Percentiles rank a stretch among this genome's conserved stretches.
phyloP scores from a whole-genome alignment of 2,797 vertebrate genomes.

The Pangasius mekongensis region DNA sequence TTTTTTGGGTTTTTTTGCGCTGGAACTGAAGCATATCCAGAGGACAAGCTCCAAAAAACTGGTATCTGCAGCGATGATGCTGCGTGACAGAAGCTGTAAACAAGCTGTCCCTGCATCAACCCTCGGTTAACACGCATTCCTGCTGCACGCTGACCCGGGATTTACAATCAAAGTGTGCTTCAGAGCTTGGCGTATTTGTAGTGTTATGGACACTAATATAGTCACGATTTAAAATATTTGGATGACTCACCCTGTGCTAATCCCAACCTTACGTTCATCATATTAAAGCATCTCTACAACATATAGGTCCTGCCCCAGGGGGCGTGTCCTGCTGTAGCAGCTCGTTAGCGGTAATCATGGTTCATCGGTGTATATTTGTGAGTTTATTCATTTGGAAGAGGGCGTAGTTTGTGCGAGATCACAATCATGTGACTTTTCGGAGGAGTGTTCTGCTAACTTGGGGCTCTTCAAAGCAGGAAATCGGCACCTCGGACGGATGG shows the following conservation, averaged over 20 bases:
- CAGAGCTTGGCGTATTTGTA: background rate
- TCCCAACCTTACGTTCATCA: background rate
- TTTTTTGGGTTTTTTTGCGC: background rate
- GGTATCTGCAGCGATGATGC: slow-evolving; percentile 10
- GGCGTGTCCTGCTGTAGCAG: background rate
- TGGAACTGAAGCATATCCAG: slow-evolving; percentile 22
- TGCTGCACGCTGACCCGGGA: background rate
- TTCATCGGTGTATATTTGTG: background rate
- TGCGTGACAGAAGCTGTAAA: background rate
- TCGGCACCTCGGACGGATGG: background rate
- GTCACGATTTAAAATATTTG: background rate
- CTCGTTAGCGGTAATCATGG: background rate
- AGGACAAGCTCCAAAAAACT: slow-evolving; percentile 18
- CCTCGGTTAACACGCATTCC: background rate
- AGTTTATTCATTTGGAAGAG: background rate
- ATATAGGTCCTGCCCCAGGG: background rate
- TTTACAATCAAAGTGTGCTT: background rate
- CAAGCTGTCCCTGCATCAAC: slow-evolving; percentile 3
- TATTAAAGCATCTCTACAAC: background rate
- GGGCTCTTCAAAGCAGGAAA: background rate
- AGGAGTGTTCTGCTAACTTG: background rate
- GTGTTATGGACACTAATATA: background rate
- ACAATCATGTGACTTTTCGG: background rate
- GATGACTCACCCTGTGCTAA: background rate
- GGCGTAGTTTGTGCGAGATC: background rate